Conservation (phyloP, 2,113 vertebrate species). For the Erpornis zantholeuca region DNA sequence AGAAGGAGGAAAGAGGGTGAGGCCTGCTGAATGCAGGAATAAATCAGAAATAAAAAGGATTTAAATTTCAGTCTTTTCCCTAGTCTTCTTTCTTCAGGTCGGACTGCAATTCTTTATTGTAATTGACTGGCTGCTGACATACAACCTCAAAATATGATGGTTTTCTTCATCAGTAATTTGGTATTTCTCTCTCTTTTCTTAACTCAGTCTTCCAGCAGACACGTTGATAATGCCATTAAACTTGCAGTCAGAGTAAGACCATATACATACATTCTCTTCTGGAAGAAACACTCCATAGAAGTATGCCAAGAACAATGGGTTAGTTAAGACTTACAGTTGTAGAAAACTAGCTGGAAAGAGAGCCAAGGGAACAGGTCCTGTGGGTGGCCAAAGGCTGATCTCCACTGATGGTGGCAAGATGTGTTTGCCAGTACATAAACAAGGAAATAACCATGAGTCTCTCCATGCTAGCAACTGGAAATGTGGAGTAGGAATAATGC, state of each 20-base stretch:
- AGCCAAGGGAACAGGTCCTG: not conserved
- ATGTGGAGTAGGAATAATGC: not conserved
- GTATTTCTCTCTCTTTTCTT: not conserved
- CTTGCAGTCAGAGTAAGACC: not conserved
- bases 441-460: not conserved
- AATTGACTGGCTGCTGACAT: not conserved
- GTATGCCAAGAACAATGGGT: not conserved
- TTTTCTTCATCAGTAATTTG: not conserved
- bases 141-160: rapidly evolving
- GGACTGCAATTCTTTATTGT: not conserved
- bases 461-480: not conserved
- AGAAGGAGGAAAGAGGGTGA: no score
- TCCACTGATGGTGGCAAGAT: not conserved
- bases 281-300: not conserved
- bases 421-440: not conserved
- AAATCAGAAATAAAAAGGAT: not conserved
- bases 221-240: not conserved
- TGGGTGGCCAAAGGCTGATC: not conserved
- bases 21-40: not conserved
- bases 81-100: not conserved
- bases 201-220: not conserved
- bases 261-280: not conserved
- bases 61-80: not conserved
- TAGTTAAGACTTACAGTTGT: not conserved
- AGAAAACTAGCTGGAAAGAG: not conserved